Evolutionary conservation across 2,888 invertebrate species (phyloP).

Genomic region (Ypsolopha scabrella): DNA sequence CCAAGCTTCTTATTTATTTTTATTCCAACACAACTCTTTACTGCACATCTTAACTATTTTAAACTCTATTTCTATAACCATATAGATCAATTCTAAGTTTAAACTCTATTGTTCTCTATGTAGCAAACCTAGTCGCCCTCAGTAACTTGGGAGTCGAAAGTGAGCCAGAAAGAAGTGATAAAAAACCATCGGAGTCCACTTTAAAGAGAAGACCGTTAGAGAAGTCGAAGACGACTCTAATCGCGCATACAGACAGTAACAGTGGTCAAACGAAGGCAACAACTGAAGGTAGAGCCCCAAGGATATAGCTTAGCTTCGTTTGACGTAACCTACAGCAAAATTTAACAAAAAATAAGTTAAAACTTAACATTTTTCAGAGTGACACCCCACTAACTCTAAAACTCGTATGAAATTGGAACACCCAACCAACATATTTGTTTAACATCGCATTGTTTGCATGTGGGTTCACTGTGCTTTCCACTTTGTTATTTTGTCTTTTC

Average conservation of each 20-base stretch:
- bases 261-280: slow-evolving; percentile 59
- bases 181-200: slow-evolving; percentile 58
- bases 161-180: slow-evolving; percentile 52
- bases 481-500: slow-evolving; percentile 8
- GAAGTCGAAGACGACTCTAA: slow-evolving; percentile 65
- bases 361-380: neutral
- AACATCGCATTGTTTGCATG: slow-evolving; percentile 48
- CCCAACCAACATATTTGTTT: slow-evolving; percentile 2
- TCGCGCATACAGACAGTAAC: slow-evolving; percentile 60
- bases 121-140: slow-evolving; percentile 67
- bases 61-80: too few relatives aligned
- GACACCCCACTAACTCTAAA: neutral
- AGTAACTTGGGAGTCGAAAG: slow-evolving; percentile 65
- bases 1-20: neutral
- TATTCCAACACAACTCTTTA: neutral
- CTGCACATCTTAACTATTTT: neutral
- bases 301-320: slow-evolving; percentile 59
- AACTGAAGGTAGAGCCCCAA: slow-evolving; percentile 54
- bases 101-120: slow-evolving; percentile 23
- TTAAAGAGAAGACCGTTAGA: slow-evolving; percentile 57
- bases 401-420: neutral
- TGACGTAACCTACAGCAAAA: slow-evolving; percentile 54
- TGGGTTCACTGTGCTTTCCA: slow-evolving; percentile 37
- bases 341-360: slow-evolving; percentile 1
- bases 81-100: slow-evolving; percentile 10